A percentile compares a stretch with the other conserved stretches of the same genome.
Conservation (phyloP, 2,888 invertebrate species). For the Nephrotoma guestfalica region DNA sequence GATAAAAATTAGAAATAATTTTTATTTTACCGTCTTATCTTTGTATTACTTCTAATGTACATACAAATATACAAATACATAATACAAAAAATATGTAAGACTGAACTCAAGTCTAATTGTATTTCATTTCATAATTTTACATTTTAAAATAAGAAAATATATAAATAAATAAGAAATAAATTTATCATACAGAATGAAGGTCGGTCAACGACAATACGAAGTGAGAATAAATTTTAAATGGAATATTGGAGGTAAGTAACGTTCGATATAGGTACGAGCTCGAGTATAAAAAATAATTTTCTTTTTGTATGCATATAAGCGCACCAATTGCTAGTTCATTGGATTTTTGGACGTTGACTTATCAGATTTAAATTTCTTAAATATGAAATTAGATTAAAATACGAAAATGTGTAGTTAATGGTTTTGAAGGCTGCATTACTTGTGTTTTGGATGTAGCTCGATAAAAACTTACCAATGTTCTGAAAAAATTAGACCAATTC, state of each 20-base stretch:
- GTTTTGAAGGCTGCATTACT: background rate
- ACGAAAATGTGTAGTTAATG: background rate
- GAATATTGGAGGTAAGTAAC: background rate
- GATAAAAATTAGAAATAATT: background rate
- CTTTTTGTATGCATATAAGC: background rate
- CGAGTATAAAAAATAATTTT: background rate
- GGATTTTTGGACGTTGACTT: background rate
- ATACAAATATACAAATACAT: too few species aligned
- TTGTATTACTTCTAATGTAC: background rate
- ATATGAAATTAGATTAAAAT: background rate
- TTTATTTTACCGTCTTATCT: background rate
- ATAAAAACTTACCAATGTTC: too few species aligned
- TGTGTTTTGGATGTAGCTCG: too few species aligned
- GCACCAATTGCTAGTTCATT: background rate
- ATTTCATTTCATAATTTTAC: background rate
- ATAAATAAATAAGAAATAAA: background rate
- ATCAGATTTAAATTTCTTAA: background rate
- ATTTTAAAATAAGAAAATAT: background rate
- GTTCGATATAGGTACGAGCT: background rate
- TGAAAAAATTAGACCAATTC: too few species aligned
- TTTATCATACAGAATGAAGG: background rate
- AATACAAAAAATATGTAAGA: background rate
- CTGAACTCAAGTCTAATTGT: background rate
- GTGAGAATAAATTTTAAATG: background rate
- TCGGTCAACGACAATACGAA: background rate